Evolutionary conservation across 1,140 invertebrate genomes (phyloP), one percentile per base, ranked within the genome.

Genomic region (Frieseomelitta varia): DNA sequence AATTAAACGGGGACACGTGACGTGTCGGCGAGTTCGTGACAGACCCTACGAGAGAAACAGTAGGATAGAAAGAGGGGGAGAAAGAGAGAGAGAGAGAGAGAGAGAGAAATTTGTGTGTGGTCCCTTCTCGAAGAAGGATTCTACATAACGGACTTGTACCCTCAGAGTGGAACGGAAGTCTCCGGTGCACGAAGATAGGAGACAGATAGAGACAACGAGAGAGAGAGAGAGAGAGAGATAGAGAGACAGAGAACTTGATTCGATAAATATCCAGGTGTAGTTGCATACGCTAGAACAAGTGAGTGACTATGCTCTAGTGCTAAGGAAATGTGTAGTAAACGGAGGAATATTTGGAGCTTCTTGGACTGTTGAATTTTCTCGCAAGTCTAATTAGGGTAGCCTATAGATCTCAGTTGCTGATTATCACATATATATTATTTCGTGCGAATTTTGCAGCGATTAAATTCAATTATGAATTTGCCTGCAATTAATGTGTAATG

Each of bases 121-220:
- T 24, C 27, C 51, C 10, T 74, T 74, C 51, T 14, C 51, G 72
- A 73, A 30, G 72, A 55, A 55, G 72, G 72, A 55, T 73, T 30
- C 51, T 74, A 55, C n/a, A 17, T 65, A 15, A 17, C 30, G 72
- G 72, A 24, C 51, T 53, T 27, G 61, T 63, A 24, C 30, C 55
- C 15, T 30, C 51, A 27, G 19, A 55, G 72, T 27, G 51, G 51
- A 53, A 27, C 10, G 27, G 34, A 63, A 39, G 6, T 61, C 56
- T 68, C 61, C 21, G 24, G 77, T 79, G 77, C 77, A 55, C 27
- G 39, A 14, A 63, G 74, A 2, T 56, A 27, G 27, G 55, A 77
- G 56, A 63, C 74, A 63, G 78, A 83, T 58, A 81, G 21, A 77
- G 53, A 77, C 65, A 82, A 81, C 82, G 72, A 77, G 63, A 84